Base-by-base conservation (phyloP, 2,113 vertebrate species). In the Seriola rivoliana region DNA sequence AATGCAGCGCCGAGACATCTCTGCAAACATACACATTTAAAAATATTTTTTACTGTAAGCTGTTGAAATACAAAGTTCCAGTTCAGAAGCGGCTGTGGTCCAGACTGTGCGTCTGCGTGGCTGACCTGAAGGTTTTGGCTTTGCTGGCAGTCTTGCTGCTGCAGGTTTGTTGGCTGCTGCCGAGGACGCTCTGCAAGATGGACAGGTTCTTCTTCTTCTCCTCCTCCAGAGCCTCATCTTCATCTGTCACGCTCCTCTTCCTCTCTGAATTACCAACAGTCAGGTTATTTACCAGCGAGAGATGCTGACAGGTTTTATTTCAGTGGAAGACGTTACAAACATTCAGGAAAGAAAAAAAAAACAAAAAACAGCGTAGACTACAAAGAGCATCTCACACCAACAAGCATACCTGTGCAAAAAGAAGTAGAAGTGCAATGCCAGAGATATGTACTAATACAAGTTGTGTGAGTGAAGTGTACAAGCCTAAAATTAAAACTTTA, bases 141-240 rank as follows among this genome's bases (percentile, higher is more conserved):
- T 93, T 95, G 48, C 5, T 2, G 16, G 69, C 1, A 76, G 75
- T 82, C 93, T 95, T 96, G 86, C 73, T 23, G 66, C 91, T 14
- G 71, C 91, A 75, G 21, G 92, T 57, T 25, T 92, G 94, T 13
- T 94, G 34, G 77, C 70, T 83, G 63, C 93, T 80, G n/a, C 96
- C 93, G 8, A 99, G 86, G 60, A 99, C 74, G 75, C 88, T 95
- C 78, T 96, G 95, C 19, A 98, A 72, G 83, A 99, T 96, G 64
- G 95, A 93, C 71, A 99, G 88, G 78, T 95, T 96, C 93, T 96
- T 98, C 87, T 94, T 96, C 88, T 94, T 99, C 91, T 99, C 98
- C 0, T 91, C 95, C 72, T 93, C 90, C 85, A 99, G 95, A 54
- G 55, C 25, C 40, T 86, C 82, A 0, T 90, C 89, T 0, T 87